Evolutionary conservation across 2,797 vertebrate species (phyloP).

Genomic region (Pitangus sulphuratus): DNA sequence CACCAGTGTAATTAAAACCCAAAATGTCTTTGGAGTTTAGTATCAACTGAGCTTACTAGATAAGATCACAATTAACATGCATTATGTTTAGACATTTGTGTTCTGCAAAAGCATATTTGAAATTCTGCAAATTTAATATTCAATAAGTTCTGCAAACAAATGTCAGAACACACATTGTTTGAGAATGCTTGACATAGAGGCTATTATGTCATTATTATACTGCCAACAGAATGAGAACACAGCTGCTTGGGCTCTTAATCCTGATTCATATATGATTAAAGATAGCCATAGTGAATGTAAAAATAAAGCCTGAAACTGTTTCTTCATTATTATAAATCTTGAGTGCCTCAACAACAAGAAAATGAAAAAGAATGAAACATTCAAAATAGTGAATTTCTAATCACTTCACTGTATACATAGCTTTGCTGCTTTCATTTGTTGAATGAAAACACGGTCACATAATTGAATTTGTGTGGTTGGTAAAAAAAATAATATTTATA

Average conservation of each 20-base stretch:
- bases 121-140: background rate
- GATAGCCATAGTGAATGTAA: background rate
- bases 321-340: background rate
- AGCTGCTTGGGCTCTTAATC: constrained; percentile 22
- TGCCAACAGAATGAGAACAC: background rate
- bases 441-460: background rate
- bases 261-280: background rate
- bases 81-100: background rate
- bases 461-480: constrained; percentile 2
- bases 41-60: background rate
- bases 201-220: background rate
- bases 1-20: background rate
- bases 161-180: constrained; percentile 3
- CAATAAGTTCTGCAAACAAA: constrained; percentile 1
- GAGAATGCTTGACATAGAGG: background rate
- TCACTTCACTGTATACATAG: background rate
- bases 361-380: background rate
- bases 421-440: background rate
- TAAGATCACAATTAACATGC: background rate
- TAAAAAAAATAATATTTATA: background rate
- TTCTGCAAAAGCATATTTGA: background rate
- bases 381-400: background rate
- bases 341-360: background rate
- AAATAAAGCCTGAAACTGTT: background rate
- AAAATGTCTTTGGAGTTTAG: background rate